Conservation (phyloP, 2,113 vertebrate genomes). For the Sphaerodactylus townsendi region DNA sequence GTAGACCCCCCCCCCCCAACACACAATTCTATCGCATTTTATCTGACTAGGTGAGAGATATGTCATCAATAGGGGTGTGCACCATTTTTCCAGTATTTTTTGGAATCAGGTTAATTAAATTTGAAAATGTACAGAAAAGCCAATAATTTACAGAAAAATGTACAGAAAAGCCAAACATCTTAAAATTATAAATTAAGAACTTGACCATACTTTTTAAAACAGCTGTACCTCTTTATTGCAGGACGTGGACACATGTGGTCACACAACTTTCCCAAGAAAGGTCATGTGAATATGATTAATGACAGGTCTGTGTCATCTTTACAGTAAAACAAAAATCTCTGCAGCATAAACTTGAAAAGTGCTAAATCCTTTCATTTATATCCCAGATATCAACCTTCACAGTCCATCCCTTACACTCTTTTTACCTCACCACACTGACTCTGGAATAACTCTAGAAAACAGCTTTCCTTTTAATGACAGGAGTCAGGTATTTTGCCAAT, state of each 20-base stretch:
- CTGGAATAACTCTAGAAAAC: neutral
- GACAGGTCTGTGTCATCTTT: neutral
- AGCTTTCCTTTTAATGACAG: neutral
- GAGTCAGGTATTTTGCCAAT: neutral
- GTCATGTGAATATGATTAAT: neutral
- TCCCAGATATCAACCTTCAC: neutral
- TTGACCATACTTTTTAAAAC: neutral
- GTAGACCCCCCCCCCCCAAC: neutral
- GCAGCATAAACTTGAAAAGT: neutral
- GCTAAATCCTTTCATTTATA: neutral
- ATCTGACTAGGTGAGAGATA: neutral
- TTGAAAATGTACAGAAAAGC: too few species aligned
- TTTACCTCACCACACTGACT: neutral
- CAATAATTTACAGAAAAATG: too few species aligned
- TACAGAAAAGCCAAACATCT: too few species aligned
- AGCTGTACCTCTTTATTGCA: neutral
- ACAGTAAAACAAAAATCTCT: neutral
- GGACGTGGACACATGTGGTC: neutral
- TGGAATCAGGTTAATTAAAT: too few species aligned
- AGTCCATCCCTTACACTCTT: neutral
- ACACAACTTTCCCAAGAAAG: neutral
- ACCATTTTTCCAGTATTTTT: too few species aligned
- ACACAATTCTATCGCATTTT: neutral
- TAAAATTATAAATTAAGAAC: neutral
- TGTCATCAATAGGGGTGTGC: too few species aligned